These are phyloP conservation scores for Microcebus murinus DNA, from an alignment of 2,113 vertebrate genomes.

Conservation along the genomic window DNA sequence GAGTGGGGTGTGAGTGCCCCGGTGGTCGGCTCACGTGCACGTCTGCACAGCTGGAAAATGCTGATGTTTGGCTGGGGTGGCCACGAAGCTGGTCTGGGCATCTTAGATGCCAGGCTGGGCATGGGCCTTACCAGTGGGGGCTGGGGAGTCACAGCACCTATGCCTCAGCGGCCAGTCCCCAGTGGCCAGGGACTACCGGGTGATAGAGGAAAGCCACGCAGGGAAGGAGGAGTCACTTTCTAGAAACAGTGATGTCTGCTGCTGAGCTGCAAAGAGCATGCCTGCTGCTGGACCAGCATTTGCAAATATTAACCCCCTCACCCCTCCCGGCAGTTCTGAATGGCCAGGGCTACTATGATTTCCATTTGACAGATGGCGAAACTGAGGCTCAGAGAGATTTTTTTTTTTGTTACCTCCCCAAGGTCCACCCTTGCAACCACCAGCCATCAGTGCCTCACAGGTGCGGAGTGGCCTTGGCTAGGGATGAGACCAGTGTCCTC, in stretches of 20 bases:
- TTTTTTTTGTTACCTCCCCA: too few species aligned
- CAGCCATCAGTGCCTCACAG: neutral
- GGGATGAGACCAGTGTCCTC: neutral
- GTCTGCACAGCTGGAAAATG: neutral
- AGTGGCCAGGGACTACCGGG: too few species aligned
- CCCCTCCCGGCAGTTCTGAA: neutral
- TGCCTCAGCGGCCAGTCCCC: too few species aligned
- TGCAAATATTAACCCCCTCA: rapidly evolving
- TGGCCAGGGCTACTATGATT: neutral
- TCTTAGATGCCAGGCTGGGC: neutral
- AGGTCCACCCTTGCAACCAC: neutral
- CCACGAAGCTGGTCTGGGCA: neutral
- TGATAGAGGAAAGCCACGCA: neutral
- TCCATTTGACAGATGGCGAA: neutral
- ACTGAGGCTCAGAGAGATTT: neutral
- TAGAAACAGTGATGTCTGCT: neutral
- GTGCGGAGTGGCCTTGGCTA: neutral
- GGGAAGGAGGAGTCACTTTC: neutral
- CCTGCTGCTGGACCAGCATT: rapidly evolving
- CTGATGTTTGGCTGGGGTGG: rapidly evolving
- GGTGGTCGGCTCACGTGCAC: rapidly evolving
- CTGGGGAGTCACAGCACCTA: neutral
- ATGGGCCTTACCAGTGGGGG: rapidly evolving
- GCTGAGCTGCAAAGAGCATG: neutral
- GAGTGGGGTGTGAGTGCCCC: rapidly evolving